Percentiles rank a stretch among this genome's conserved stretches.
Conservation (phyloP, 2,888 invertebrate species). For the Deilephila elpenor region DNA sequence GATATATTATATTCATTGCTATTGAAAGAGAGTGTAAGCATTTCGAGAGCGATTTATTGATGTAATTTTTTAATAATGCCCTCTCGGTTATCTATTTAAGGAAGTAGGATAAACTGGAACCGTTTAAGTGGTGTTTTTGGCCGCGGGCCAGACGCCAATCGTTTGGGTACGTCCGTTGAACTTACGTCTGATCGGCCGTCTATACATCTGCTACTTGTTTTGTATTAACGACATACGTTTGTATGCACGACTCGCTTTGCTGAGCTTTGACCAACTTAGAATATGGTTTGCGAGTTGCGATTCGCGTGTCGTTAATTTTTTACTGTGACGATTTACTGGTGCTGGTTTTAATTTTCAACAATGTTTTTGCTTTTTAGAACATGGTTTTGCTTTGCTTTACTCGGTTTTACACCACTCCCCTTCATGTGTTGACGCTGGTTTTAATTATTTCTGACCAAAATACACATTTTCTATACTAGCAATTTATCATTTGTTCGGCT, state of each 20-base stretch:
- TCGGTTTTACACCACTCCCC: no score
- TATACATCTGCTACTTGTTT: constrained; percentile 9
- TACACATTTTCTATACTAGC: no score
- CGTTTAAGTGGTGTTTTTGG: constrained; percentile 78
- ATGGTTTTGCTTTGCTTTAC: no score
- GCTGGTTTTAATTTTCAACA: background rate
- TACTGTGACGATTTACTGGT: background rate
- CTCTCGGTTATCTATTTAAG: constrained; percentile 71
- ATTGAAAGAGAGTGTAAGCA: background rate
- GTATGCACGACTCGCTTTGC: constrained; percentile 3
- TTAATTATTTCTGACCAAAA: no score
- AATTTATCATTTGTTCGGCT: no score
- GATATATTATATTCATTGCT: background rate
- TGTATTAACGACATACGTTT: constrained; percentile 11
- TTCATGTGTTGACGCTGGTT: no score
- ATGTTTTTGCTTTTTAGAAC: background rate
- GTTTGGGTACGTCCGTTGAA: constrained; percentile 69
- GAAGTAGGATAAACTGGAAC: constrained; percentile 69
- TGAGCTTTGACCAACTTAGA: constrained; percentile 21
- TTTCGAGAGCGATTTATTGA: background rate
- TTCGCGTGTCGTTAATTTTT: background rate
- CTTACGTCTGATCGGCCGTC: constrained; percentile 56
- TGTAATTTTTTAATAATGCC: constrained; percentile 38
- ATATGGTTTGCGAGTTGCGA: background rate
- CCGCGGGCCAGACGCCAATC: constrained; percentile 73